phyloP scores from a whole-genome alignment of 2,797 vertebrate genomes.

The Varecia variegata region DNA sequence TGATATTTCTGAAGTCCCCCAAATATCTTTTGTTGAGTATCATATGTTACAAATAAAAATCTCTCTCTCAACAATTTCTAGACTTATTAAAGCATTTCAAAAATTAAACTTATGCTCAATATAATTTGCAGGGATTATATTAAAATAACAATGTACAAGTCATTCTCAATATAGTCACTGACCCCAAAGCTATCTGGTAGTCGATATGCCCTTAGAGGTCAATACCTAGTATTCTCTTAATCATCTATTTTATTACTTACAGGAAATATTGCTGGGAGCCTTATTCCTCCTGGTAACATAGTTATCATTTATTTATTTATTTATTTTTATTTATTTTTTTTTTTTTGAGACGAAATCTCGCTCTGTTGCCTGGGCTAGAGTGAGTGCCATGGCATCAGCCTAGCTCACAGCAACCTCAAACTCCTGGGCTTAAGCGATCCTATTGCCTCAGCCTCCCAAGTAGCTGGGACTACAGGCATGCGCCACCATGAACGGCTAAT shows the following conservation, averaged over 20 bases:
- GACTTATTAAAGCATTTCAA: background rate
- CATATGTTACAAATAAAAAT: background rate
- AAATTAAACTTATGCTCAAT: background rate
- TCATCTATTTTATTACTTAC: background rate
- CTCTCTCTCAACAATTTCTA: background rate
- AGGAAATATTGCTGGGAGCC: background rate
- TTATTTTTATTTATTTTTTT: too few species aligned
- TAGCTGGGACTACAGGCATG: too few species aligned
- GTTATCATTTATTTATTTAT: background rate
- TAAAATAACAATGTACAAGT: background rate
- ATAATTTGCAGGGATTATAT: background rate
- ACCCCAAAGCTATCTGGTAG: background rate
- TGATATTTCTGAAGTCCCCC: background rate
- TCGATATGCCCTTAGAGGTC: too few species aligned
- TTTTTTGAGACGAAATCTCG: too few species aligned
- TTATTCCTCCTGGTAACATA: background rate
- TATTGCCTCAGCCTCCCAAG: too few species aligned
- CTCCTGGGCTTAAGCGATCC: too few species aligned
- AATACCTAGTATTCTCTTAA: background rate
- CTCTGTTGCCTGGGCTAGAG: too few species aligned
- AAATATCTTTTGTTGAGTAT: background rate
- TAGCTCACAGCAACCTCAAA: too few species aligned
- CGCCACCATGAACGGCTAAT: too few species aligned
- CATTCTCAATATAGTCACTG: background rate
- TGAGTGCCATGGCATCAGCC: too few species aligned